Conservation (phyloP, 2,797 vertebrate species). For the Chlorospingus semifuscus region DNA sequence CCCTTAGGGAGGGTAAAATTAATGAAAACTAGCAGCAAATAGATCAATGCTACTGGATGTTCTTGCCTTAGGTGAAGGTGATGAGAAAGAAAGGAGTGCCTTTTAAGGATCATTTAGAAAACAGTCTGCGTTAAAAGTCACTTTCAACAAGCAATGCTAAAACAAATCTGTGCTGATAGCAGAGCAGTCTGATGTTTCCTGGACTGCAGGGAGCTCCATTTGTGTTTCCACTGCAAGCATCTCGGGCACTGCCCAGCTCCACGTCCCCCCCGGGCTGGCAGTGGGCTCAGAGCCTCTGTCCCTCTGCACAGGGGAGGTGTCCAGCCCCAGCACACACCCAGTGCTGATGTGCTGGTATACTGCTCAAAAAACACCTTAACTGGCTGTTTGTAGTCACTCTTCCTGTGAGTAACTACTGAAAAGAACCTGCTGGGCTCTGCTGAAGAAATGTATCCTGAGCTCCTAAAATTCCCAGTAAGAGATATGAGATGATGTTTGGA, state of each 20-base stretch:
- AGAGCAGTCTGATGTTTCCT: neutral
- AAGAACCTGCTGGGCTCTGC: neutral
- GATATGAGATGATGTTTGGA: neutral
- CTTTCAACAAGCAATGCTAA: slow-evolving; percentile 37
- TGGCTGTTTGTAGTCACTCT: neutral
- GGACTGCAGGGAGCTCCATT: neutral
- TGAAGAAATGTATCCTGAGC: neutral
- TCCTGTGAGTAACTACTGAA: neutral
- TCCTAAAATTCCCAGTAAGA: neutral
- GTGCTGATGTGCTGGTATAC: neutral
- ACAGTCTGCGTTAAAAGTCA: slow-evolving; percentile 22
- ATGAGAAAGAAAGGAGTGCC: slow-evolving; percentile 33
- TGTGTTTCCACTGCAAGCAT: neutral
- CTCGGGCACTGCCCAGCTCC: neutral
- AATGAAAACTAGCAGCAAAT: slow-evolving; percentile 70
- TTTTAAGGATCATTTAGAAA: slow-evolving; percentile 60
- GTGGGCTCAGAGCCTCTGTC: neutral
- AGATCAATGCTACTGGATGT: slow-evolving; percentile 59
- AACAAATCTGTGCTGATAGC: neutral
- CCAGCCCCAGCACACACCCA: neutral
- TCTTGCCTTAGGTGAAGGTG: slow-evolving; percentile 59
- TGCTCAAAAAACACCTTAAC: neutral
- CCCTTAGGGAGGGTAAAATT: slow-evolving; percentile 75
- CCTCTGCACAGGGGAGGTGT: fast-evolving
- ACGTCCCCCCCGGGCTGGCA: fast-evolving